Percentiles rank a stretch among this genome's conserved stretches.
phyloP scores from a whole-genome alignment of 2,797 vertebrate genomes.

The Artibeus jamaicensis region DNA sequence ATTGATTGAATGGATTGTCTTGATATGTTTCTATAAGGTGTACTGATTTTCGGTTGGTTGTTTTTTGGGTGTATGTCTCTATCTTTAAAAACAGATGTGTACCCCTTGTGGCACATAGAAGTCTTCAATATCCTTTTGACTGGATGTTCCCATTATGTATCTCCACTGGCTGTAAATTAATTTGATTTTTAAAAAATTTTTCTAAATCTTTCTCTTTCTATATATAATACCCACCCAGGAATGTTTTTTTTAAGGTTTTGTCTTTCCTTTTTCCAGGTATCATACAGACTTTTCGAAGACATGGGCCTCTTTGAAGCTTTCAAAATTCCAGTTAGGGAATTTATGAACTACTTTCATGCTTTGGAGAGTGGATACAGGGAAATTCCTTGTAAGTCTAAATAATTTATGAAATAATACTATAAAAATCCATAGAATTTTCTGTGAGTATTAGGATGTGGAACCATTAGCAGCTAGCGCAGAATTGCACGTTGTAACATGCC shows the following conservation, averaged over 20 bases:
- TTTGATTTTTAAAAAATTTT: background rate
- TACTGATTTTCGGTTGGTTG: background rate
- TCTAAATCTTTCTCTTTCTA: background rate
- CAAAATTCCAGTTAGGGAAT: slow-evolving; percentile 96
- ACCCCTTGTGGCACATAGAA: background rate
- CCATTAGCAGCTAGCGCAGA: background rate
- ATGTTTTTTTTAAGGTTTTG: background rate
- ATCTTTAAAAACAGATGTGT: background rate
- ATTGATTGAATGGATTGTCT: background rate
- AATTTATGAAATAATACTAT: background rate
- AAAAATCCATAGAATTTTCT: background rate
- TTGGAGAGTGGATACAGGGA: slow-evolving; percentile 98
- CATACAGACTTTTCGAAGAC: slow-evolving; percentile 97
- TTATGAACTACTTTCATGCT: slow-evolving; percentile 99
- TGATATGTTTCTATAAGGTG: background rate
- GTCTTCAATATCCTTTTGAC: background rate
- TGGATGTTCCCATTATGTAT: background rate
- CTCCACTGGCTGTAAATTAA: background rate
- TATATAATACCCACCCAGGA: background rate
- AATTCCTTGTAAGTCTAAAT: slow-evolving; percentile 95
- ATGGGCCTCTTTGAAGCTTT: slow-evolving; percentile 96
- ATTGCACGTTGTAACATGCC: background rate
- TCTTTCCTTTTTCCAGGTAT: slow-evolving; percentile 86
- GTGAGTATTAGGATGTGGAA: background rate
- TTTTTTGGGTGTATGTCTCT: background rate